These are phyloP conservation scores for Drosophila conformis DNA, from an alignment of 2,888 invertebrate genomes.

Conservation along the genomic window DNA sequence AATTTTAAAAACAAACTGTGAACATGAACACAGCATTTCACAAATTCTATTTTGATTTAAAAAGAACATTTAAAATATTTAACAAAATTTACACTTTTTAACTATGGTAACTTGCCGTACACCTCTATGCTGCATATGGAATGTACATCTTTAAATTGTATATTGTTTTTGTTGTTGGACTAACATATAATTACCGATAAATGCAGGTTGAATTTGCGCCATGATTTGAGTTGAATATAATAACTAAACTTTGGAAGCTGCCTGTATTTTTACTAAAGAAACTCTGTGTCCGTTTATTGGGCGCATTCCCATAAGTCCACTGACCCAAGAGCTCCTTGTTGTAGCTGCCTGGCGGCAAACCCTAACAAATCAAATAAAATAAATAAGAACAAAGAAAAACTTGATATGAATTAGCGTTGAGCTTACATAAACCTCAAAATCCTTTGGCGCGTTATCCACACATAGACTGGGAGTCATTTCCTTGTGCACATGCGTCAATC, in stretches of 20 bases:
- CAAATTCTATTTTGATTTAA: background rate
- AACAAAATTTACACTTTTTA: background rate
- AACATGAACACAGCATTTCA: background rate
- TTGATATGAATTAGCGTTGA: background rate
- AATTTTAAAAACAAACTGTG: background rate
- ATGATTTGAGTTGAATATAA: constrained; percentile 71
- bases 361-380: constrained; percentile 42
- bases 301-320: constrained; percentile 61
- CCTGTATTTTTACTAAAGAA: constrained; percentile 37
- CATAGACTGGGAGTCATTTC: constrained; percentile 64
- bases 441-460: constrained; percentile 74
- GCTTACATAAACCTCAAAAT: constrained; percentile 72
- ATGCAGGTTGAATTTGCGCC: constrained; percentile 76
- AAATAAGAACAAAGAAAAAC: background rate
- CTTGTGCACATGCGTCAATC: constrained; percentile 67
- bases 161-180: background rate
- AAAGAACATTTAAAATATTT: background rate
- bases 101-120: constrained; percentile 27
- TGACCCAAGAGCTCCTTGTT: constrained; percentile 53
- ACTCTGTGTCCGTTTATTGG: constrained; percentile 47
- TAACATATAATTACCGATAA: constrained; percentile 65
- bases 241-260: constrained; percentile 47
- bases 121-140: constrained; percentile 47
- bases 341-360: constrained; percentile 10
- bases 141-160: background rate